phyloP scores from a whole-genome alignment of 2,888 invertebrate genomes.

The Catocala fraxini region DNA sequence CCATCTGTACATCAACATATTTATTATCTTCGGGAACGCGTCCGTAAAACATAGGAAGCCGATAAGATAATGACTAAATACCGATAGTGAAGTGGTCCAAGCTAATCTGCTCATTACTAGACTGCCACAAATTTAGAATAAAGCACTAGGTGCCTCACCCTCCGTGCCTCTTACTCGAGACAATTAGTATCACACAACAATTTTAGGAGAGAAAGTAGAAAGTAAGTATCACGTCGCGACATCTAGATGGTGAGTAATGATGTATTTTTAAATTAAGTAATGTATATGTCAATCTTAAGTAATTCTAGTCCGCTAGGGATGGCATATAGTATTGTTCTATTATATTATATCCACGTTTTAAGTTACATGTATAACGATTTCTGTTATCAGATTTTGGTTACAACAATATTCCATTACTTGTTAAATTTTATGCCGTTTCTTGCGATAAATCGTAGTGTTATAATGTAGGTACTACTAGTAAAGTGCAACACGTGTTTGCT shows the following conservation, averaged over 20 bases:
- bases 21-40: slow-evolving; percentile 53
- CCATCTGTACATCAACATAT: slow-evolving; percentile 19
- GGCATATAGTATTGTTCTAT: slow-evolving; percentile 27
- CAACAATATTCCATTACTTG: slow-evolving; percentile 48
- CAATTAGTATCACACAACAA: slow-evolving; percentile 57
- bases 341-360: slow-evolving; percentile 27
- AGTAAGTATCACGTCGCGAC: slow-evolving; percentile 64
- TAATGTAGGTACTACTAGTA: slow-evolving; percentile 38
- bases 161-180: slow-evolving; percentile 48
- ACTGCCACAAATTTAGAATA: slow-evolving; percentile 68
- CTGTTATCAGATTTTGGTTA: slow-evolving; percentile 41
- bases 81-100: slow-evolving; percentile 41
- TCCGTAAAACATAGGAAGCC: slow-evolving; percentile 59
- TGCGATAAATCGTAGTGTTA: slow-evolving; percentile 49
- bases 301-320: slow-evolving; percentile 51
- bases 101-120: slow-evolving; percentile 42
- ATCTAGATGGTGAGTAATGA: slow-evolving; percentile 63
- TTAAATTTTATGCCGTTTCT: slow-evolving; percentile 49
- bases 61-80: slow-evolving; percentile 60
- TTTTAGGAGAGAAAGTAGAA: slow-evolving; percentile 72
- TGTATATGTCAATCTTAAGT: slow-evolving; percentile 31
- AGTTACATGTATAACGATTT: slow-evolving; percentile 31
- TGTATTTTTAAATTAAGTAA: slow-evolving; percentile 47
- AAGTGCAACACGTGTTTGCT: slow-evolving; percentile 32
- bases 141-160: slow-evolving; percentile 61